Base-by-base conservation (phyloP, 2,797 vertebrate species). In the Bufotes viridis region DNA sequence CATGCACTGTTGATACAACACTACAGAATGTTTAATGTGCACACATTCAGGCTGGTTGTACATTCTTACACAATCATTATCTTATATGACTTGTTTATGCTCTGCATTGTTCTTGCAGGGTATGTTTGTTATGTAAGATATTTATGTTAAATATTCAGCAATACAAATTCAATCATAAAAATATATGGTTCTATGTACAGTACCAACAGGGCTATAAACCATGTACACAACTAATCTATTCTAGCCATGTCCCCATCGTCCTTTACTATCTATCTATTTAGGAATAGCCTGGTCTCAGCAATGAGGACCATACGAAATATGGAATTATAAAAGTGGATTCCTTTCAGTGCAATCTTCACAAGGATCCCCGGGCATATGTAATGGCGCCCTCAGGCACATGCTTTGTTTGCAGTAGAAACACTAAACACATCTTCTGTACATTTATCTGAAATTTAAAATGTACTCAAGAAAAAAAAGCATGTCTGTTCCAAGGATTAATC, bases 351-450 rank as follows among this genome's bases (percentile, higher is more conserved):
- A 53, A 10, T 51, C 74, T 7, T 22, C 49, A 53, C 22, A 55
- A 60, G 78, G 18, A n/a, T 63, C 60, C 60, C 2, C 5, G 55
- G 53, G 29, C 22, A 22, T 57, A 75, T 42, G 76, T 20, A 20
- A 81, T 81, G 24, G 34, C 24, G 57, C 60, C 81, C 20, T 34
- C n/a, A n/a, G 58, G 86, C 34, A 63, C 18, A 67, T 55, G 55
- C 26, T 87, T 65, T 82, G 85, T 76, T 82, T 87, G 76, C 0
- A 67, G 60, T 20, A 22, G 15, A 76, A 87, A 82, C 79, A 74
- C n/a, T 75, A 87, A 65, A 58, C 57, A 75, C 9, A 2, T 72
- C 14, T 74, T 70, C 63, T 67, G 24, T 79, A 79, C 61, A 79
- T 67, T 58, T 67, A 67, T 51, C 20, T 22, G 51, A 67, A 85